Percentiles rank a stretch among this genome's conserved stretches.
Evolutionary conservation across 2,113 vertebrate genomes (phyloP).

Genomic region (Columba janthina): DNA sequence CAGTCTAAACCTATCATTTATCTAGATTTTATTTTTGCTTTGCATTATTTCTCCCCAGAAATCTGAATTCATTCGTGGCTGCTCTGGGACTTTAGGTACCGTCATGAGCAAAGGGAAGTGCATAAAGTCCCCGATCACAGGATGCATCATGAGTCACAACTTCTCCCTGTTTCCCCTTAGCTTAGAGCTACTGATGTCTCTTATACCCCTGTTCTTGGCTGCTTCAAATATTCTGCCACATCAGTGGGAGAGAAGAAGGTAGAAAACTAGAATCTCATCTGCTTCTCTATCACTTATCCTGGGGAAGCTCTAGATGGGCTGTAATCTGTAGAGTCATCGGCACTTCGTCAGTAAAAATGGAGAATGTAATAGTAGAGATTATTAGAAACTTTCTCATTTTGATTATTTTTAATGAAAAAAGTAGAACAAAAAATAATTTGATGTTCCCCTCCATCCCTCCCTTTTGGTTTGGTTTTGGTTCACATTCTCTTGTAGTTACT

Average conservation of each 20-base stretch:
- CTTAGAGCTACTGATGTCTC: not conserved
- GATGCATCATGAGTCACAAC: not conserved
- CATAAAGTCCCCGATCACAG: not conserved
- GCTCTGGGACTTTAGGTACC: not conserved
- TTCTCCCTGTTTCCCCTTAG: not conserved
- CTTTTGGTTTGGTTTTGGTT: not conserved
- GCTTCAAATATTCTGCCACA: not conserved
- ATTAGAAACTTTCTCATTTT: not conserved
- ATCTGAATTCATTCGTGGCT: not conserved
- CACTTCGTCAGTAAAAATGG: not conserved
- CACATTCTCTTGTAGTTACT: not conserved
- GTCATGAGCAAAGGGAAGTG: not conserved
- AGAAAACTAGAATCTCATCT: not conserved
- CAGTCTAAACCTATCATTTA: not conserved
- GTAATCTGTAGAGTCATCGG: not conserved
- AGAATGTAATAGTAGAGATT: not conserved
- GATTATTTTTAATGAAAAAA: not conserved
- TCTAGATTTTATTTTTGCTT: not conserved
- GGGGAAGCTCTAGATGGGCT: not conserved
- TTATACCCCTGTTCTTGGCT: not conserved
- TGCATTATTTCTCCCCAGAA: constrained; percentile 3
- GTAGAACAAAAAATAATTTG: not conserved
- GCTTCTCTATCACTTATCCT: not conserved
- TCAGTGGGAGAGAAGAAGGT: not conserved
- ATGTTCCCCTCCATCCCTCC: not conserved